phyloP scores from a whole-genome alignment of 2,888 invertebrate species.

The Maniola hyperantus region DNA sequence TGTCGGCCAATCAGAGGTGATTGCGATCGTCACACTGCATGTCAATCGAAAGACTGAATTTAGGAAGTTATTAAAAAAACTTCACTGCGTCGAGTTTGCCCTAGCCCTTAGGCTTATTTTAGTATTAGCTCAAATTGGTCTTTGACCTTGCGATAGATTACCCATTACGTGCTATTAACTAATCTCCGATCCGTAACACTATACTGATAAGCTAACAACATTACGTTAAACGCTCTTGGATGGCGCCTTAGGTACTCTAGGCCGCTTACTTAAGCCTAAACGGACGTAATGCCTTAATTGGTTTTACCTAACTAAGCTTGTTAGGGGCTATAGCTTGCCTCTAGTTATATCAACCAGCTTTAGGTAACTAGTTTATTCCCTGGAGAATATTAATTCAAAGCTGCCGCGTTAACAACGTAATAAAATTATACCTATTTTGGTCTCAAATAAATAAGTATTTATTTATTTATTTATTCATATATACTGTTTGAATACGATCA shows the following conservation, averaged over 20 bases:
- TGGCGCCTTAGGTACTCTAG: neutral
- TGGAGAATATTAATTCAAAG: neutral
- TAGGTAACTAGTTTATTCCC: neutral
- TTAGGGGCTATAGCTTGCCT: neutral
- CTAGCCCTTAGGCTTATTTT: too few species aligned
- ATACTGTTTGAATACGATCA: too few species aligned
- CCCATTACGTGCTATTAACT: neutral
- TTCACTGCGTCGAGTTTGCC: too few species aligned
- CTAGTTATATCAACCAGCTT: neutral
- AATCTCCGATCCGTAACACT: neutral
- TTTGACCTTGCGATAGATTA: neutral
- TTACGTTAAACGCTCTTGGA: slow-evolving; percentile 3
- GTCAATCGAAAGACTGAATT: too few species aligned
- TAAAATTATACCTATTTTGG: too few species aligned
- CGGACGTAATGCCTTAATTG: neutral
- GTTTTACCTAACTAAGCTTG: neutral
- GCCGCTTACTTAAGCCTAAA: slow-evolving; percentile 3
- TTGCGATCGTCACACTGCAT: too few species aligned
- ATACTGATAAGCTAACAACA: neutral
- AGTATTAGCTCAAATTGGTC: neutral
- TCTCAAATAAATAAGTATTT: too few species aligned
- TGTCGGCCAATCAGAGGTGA: too few species aligned
- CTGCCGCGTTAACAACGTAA: too few species aligned
- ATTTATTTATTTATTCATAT: too few species aligned
- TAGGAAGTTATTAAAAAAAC: too few species aligned